Conservation (phyloP, 2,888 invertebrate species). For the Fragum whitleyi region DNA sequence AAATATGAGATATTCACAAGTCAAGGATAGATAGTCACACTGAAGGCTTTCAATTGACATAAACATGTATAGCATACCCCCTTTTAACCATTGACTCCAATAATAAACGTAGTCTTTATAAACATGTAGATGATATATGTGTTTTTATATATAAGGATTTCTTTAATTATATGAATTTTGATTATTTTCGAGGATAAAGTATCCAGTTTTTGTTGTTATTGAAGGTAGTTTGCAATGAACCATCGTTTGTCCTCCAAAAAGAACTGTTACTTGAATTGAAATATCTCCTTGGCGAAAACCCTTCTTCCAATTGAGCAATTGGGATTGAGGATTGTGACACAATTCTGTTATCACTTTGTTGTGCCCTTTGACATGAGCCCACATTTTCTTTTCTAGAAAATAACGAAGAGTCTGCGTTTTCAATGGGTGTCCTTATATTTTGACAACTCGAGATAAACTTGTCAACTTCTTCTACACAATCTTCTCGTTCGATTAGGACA, state of each 20-base stretch:
- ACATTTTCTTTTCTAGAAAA: background rate
- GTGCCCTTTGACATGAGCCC: background rate
- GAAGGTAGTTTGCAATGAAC: background rate
- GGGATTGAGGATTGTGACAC: background rate
- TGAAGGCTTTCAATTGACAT: too few species aligned
- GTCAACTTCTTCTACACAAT: constrained; percentile 36
- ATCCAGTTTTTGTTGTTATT: background rate
- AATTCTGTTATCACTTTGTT: background rate
- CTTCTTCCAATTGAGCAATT: background rate
- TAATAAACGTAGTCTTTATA: too few species aligned
- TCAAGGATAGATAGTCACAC: too few species aligned
- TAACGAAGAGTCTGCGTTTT: background rate
- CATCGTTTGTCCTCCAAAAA: background rate
- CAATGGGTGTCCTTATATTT: background rate
- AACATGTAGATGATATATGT: too few species aligned
- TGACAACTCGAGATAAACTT: constrained; percentile 3
- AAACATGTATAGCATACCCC: too few species aligned
- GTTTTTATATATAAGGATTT: too few species aligned
- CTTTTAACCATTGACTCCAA: too few species aligned
- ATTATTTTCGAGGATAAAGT: background rate
- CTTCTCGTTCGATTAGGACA: constrained; percentile 26
- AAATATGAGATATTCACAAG: too few species aligned
- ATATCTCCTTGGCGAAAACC: background rate
- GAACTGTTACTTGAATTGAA: background rate
- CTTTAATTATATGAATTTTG: too few species aligned